These are phyloP conservation scores for Brevimyrus niger DNA, from an alignment of 2,113 vertebrate genomes.

Conservation along the genomic window DNA sequence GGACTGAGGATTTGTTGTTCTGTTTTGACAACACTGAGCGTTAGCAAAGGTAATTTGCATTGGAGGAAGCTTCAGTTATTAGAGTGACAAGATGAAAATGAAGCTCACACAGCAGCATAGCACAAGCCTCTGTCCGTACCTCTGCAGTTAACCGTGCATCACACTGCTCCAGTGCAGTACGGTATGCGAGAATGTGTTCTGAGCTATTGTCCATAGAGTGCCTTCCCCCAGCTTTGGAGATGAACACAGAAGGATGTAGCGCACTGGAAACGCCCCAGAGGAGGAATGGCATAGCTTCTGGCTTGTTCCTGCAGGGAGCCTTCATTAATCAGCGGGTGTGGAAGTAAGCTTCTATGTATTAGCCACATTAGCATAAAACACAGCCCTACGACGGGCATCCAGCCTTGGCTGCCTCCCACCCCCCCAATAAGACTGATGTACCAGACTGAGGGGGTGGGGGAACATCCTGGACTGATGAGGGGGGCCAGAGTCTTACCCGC, in stretches of 20 bases:
- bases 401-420: slow-evolving; percentile 11
- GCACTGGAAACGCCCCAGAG: slow-evolving; percentile 12
- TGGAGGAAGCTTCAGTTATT: background rate
- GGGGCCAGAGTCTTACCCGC: background rate
- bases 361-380: slow-evolving; percentile 44
- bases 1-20: background rate
- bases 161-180: background rate
- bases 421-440: slow-evolving; percentile 47
- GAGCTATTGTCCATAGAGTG: background rate
- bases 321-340: slow-evolving; percentile 44
- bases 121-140: background rate
- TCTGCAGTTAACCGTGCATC: background rate
- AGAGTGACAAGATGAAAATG: background rate
- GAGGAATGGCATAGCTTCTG: slow-evolving; percentile 45
- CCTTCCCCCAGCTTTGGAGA: background rate
- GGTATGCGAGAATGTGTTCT: background rate
- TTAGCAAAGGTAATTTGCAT: background rate
- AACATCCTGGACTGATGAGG: slow-evolving; percentile 33
- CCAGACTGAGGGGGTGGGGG: slow-evolving; percentile 43
- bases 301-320: slow-evolving; percentile 35
- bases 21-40: background rate
- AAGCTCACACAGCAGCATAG: background rate
- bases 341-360: slow-evolving; percentile 32
- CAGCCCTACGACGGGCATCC: slow-evolving; percentile 37
- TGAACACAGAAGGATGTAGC: background rate